Conservation (phyloP, 1,140 invertebrate genomes). For the Samia ricini region DNA sequence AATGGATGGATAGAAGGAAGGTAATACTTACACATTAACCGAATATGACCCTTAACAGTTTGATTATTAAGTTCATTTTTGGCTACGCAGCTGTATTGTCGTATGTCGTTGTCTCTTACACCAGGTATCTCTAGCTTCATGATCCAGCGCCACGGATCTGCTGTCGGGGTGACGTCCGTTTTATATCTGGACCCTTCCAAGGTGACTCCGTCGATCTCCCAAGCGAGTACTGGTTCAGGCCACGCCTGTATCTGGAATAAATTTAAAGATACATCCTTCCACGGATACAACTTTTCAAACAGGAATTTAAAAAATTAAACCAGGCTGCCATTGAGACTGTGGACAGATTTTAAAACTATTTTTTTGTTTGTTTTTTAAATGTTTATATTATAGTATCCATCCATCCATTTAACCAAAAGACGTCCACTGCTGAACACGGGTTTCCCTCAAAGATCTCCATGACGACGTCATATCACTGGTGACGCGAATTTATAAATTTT, state of each 20-base stretch:
- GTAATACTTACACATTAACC: constrained; percentile 81
- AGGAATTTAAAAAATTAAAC: too few species aligned
- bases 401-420: too few species aligned
- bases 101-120: constrained; percentile 81
- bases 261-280: constrained; percentile 15
- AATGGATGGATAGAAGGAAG: too few species aligned
- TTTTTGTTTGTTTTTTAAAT: too few species aligned
- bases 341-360: too few species aligned
- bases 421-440: too few species aligned
- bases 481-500: too few species aligned
- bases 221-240: constrained; percentile 90
- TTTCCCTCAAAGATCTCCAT: too few species aligned
- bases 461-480: too few species aligned
- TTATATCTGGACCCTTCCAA: constrained; percentile 85
- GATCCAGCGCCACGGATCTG: constrained; percentile 73
- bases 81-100: constrained; percentile 89
- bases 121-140: constrained; percentile 88
- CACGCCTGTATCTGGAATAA: constrained; percentile 86
- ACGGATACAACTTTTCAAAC: too few species aligned
- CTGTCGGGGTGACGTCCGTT: constrained; percentile 80
- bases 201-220: constrained; percentile 90
- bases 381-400: too few species aligned
- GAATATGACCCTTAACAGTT: constrained; percentile 86
- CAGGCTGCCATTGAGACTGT: too few species aligned
- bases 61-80: constrained; percentile 86